Conservation (phyloP, 2,113 vertebrate genomes). For the Bos taurus region ARS-UCD2.0 NC_037331.1:60953001-60953500, state of each 20-base stretch:
- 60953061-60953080: conserved; percentile 92
- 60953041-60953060: conserved; percentile 95
- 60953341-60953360: fast-evolving
- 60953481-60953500: neutral
- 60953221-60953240: conserved; percentile 91
- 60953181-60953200: conserved; percentile 85
- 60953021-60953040: neutral
- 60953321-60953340: fast-evolving
- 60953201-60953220: conserved; percentile 92
- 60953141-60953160: conserved; percentile 88
- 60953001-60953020: fast-evolving
- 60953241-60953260: neutral
- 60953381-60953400: neutral
- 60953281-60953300: neutral
- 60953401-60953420: neutral
- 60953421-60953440: neutral
- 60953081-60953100: conserved; percentile 91
- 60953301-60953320: neutral
- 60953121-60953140: conserved; percentile 91
- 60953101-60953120: conserved; percentile 93
- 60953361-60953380: neutral
- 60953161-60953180: conserved; percentile 90
- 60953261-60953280: neutral
- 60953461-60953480: neutral
- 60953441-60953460: neutral